These are phyloP conservation scores for Coturnix japonica DNA, from an alignment of 2,113 vertebrate genomes.

Conservation along the genomic window DNA sequence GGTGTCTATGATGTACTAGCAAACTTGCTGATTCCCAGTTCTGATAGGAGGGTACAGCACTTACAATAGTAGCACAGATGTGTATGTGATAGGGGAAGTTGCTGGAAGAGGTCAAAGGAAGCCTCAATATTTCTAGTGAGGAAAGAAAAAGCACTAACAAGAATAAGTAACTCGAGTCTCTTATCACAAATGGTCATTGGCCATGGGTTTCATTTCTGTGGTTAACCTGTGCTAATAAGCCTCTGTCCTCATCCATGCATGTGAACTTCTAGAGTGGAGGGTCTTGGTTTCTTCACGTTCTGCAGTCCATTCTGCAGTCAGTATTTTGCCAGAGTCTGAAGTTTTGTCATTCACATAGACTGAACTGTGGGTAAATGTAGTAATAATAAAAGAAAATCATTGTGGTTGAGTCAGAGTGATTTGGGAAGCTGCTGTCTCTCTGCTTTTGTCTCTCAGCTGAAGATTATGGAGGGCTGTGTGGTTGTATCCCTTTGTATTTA, in stretches of 20 bases:
- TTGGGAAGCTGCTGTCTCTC: not conserved
- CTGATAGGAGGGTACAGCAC: not conserved
- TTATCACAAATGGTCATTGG: rapidly evolving
- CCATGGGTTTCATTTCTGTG: not conserved
- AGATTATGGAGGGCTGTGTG: not conserved
- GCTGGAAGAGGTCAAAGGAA: not conserved
- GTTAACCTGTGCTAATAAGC: not conserved
- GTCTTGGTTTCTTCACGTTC: not conserved
- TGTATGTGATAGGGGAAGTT: not conserved
- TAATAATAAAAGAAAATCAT: not conserved
- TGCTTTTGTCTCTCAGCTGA: not conserved
- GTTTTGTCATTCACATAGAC: rapidly evolving
- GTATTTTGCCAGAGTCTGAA: not conserved
- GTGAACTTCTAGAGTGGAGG: not conserved
- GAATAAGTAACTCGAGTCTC: not conserved
- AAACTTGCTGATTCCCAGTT: not conserved
- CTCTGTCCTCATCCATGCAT: no score
- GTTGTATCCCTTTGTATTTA: not conserved
- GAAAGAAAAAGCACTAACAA: not conserved
- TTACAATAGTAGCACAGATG: not conserved
- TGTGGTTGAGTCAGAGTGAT: not conserved
- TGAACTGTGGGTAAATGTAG: not conserved
- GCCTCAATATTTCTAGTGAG: not conserved
- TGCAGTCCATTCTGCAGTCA: not conserved
- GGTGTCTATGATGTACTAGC: not conserved